Evolutionary conservation across 2,888 invertebrate species (phyloP).

Genomic region (Yponomeuta cagnagella): DNA sequence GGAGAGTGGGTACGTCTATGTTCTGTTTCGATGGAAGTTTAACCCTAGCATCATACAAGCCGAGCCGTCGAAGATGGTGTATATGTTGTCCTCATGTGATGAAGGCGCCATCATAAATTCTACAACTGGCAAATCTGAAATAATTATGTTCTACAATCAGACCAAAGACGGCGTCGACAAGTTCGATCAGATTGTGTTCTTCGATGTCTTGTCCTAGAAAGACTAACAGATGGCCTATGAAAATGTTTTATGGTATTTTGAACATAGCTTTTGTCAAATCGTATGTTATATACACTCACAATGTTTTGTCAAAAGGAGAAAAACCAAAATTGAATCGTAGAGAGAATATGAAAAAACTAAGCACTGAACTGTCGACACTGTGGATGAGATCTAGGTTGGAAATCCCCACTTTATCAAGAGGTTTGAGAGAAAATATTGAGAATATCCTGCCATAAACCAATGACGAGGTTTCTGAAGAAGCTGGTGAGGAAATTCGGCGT

Average conservation of each 20-base stretch:
- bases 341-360: conserved; percentile 12
- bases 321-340: no score
- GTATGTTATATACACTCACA: no score
- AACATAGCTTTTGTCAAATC: no score
- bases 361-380: conserved; percentile 18
- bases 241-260: no score
- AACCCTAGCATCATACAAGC: conserved; percentile 32
- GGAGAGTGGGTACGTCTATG: conserved; percentile 30
- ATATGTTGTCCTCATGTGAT: conserved; percentile 23
- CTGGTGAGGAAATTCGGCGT: no score
- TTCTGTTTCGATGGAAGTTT: conserved; percentile 29
- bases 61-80: conserved; percentile 27
- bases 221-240: no score
- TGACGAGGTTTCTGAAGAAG: no score
- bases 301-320: no score
- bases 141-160: conserved; percentile 26
- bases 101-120: conserved; percentile 20
- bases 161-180: conserved; percentile 28
- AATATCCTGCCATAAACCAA: no score
- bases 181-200: conserved; percentile 14
- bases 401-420: conserved; percentile 17
- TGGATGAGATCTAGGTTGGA: conserved; percentile 18
- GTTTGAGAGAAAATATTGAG: background rate
- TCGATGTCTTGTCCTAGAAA: no score
- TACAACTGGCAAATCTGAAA: conserved; percentile 22